Evolutionary conservation across 1,140 invertebrate species (phyloP), one percentile per base, ranked within the genome.

Genomic region (Cylas formicarius): DNA sequence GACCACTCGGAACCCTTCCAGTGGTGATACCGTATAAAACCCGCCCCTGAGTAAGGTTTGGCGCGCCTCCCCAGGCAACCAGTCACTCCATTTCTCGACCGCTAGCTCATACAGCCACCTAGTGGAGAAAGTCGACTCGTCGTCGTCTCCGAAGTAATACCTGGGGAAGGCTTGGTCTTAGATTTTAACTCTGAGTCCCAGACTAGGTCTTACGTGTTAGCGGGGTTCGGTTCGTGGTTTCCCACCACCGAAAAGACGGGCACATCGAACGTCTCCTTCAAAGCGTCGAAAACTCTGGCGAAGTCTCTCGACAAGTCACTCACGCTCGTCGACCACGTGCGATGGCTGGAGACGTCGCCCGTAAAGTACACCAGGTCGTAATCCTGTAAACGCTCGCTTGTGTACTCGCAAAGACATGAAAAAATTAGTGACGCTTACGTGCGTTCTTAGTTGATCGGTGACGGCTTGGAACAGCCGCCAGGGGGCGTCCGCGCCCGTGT

Each of bases 161-260:
- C 43, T 37, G 14, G n/a, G 20, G 39, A 2, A 22, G 19, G 3
- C 16, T 11, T 23, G 89, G 88, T 35, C 2, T n/a, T 42, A 11
- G 3, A 8, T 36, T 17, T 82, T 79, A 58, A 92, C 35, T 44
- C 18, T 4, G 18, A 29, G 16, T 17, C 3, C 8, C 14, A 18
- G 17, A 9, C 10, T 11, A 3, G 35, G 21, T 68, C 74, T 77
- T 70, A 89, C 83, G 80, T 75, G 68, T 94, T 91, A 4, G 86
- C 70, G 3, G 90, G 90, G 67, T 86, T 78, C 24, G 86, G 73
- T 67, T 96, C 91, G 55, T 96, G 91, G 62, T 96, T 96, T 27
- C 90, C 90, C 26, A 95, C 65, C 28, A 80, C 72, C 3, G 83
- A 78, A 61, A 78, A 81, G 1, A 94, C 71, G 1, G 73, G 69